Evolutionary conservation across 2,888 invertebrate genomes (phyloP), one percentile per base, ranked within the genome.

Genomic region (Acleris literana): DNA sequence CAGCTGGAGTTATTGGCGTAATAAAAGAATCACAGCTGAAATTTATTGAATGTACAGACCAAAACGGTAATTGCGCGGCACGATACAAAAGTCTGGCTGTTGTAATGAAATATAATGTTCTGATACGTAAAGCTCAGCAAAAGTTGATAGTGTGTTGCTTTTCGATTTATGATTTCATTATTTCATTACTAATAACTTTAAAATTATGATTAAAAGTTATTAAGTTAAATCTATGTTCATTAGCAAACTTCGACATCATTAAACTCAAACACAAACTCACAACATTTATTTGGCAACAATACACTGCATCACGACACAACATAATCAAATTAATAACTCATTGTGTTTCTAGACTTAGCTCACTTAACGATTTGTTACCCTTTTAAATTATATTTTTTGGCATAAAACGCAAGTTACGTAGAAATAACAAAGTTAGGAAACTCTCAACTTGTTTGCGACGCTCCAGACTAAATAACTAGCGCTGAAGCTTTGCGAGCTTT

Each of bases 391-490:
- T 69, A 70, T 64, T 64, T n/a, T 65, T 70, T 39, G 64, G 63
- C 64, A 68, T 74, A 75, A 76, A 72, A 76, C 71, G 71, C 59
- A 74, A 77, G 74, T 77, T 74, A 70, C 70, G 70, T 67, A 64
- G 68, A 69, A 64, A 70, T 72, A 68, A 65, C 60, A 70, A 77
- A 77, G 71, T 69, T 72, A 39, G 29, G 55, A 39, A 59, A 64
- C 57, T 64, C 52, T 25, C 25, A 16, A 53, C 65, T 64, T 68
- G 63, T 69, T 62, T 63, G 56, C 29, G 44, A 43, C 44, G 48
- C 46, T 68, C 57, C 58, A 18, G 51, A 64, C 46, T 59, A 55
- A 46, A 55, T 62, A 62, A 55, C 60, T 51, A 55, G 54, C 29
- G 44, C 29, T 49, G 29, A 43, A 20, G 48, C 20, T 55, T 20